Base-by-base conservation (phyloP, 2,797 vertebrate genomes). In the Acrossocheilus wenchowensis region DNA sequence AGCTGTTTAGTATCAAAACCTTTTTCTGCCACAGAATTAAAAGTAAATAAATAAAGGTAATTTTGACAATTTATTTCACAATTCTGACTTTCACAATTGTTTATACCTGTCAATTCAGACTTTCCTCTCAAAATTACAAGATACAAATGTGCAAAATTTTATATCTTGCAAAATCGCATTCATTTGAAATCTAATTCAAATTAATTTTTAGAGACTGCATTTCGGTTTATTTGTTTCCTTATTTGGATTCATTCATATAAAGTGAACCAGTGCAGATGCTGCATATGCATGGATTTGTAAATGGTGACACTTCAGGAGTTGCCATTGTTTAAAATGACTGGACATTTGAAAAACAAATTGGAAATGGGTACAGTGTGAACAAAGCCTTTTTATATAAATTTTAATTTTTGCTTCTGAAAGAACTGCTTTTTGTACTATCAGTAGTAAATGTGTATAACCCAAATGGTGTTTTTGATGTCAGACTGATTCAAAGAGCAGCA, bases 391-490 rank as follows among this genome's bases (percentile, higher is more conserved):
- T 62, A 12, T 62, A 12, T n/a, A 45, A 15, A 45, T 26, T 6
- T 12, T 3, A 0, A 26, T 11, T 17, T 69, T 71, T 52, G 4
- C 3, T 17, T 41, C 7, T 69, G 17, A 52, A 82, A n/a, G 54
- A 39, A 30, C n/a, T 12, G 48, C 73, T 78, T 78, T 54, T 78
- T 66, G 41, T 30, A 5, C 10, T 34, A 39, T 64, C 17, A 43
- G 9, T 64, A 50, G 8, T 57, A 45, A 57, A 52, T 45, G 0
- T 5, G 23, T 73, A 11, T 66, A 17, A 71, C 14, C 7, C 4
- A 5, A 68, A 50, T 69, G 4, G 21, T 54, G 30, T 68, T 82
- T 81, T 50, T 69, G 19, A 81, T 81, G 79, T 50, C 69, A 60
- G 69, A 74, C 39, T 45, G 10, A 30, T 54, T 52, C 39, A 45